phyloP scores from a whole-genome alignment of 2,888 invertebrate genomes.

The Sesia bembeciformis region DNA sequence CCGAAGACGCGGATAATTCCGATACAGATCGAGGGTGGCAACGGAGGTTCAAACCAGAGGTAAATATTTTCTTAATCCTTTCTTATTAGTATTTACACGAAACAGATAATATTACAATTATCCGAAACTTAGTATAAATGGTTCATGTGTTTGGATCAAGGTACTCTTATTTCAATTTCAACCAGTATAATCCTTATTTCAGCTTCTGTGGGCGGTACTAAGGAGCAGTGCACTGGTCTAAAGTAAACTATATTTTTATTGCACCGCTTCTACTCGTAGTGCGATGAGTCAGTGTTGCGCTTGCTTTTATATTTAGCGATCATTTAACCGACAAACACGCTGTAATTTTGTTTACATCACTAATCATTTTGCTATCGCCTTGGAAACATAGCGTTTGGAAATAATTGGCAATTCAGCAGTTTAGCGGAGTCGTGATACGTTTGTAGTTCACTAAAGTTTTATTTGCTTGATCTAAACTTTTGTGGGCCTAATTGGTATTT shows the following conservation, averaged over 20 bases:
- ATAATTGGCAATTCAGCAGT: neutral
- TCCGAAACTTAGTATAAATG: neutral
- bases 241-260: slow-evolving; percentile 63
- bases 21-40: slow-evolving; percentile 72
- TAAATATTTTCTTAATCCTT: slow-evolving; percentile 15
- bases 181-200: slow-evolving; percentile 29
- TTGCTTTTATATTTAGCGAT: slow-evolving; percentile 56
- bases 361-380: slow-evolving; percentile 24
- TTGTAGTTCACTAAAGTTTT: neutral
- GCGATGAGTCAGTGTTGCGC: slow-evolving; percentile 50
- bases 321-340: slow-evolving; percentile 33
- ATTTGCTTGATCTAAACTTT: no score
- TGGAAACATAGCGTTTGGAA: neutral
- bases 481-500: no score
- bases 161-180: neutral
- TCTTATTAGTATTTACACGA: no score
- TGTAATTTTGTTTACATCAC: slow-evolving; percentile 51
- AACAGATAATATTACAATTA: neutral
- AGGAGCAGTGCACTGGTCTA: slow-evolving; percentile 46
- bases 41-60: slow-evolving; percentile 56
- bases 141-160: neutral
- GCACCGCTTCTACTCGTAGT: slow-evolving; percentile 35
- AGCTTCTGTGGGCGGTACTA: slow-evolving; percentile 72
- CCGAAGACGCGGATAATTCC: slow-evolving; percentile 76
- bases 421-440: neutral